Conservation (phyloP, 2,113 vertebrate genomes). For the Prolemur simus region DNA sequence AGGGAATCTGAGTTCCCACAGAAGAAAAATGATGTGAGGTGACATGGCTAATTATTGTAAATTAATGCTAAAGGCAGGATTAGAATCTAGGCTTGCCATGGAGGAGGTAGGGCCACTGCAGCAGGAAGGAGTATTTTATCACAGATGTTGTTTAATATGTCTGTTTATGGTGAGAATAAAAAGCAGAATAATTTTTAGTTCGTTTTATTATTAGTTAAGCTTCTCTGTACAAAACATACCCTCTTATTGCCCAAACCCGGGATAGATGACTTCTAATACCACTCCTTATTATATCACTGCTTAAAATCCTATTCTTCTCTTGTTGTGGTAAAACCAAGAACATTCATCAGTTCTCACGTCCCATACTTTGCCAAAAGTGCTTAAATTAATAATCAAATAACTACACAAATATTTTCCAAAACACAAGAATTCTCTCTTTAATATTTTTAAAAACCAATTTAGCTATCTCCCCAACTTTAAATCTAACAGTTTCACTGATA, state of each 20-base stretch:
- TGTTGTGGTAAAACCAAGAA: background rate
- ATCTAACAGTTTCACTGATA: background rate
- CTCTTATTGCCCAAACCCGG: background rate
- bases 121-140: background rate
- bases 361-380: background rate
- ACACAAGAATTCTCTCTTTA: background rate
- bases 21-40: background rate
- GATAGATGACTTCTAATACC: background rate
- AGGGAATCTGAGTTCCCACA: background rate
- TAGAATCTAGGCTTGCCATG: background rate
- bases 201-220: background rate
- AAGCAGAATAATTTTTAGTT: background rate
- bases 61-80: background rate
- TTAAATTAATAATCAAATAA: background rate
- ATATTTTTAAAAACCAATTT: no score
- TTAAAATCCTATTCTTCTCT: background rate
- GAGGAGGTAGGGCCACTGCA: background rate
- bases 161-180: background rate
- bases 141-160: background rate
- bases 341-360: background rate
- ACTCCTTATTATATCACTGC: background rate
- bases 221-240: background rate
- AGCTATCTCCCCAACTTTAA: no score
- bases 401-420: background rate
- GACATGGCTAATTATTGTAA: background rate